phyloP scores from a whole-genome alignment of 2,113 vertebrate genomes.

The Gulo gulo region DNA sequence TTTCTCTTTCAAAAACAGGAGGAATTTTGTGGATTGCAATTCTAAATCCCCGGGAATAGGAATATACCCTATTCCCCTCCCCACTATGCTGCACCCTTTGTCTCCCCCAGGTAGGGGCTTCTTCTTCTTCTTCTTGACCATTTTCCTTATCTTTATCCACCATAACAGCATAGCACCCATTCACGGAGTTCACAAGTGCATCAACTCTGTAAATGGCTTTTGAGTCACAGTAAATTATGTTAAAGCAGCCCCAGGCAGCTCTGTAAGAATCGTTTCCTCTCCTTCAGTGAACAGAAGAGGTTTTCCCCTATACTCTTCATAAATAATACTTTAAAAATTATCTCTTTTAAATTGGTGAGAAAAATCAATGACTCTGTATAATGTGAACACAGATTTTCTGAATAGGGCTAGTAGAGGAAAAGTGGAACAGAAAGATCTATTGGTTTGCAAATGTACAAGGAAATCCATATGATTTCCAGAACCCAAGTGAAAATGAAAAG shows the following conservation, averaged over 20 bases:
- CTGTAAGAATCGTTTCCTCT: neutral
- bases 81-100: neutral
- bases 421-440: neutral
- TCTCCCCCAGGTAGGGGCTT: neutral
- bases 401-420: neutral
- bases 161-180: neutral
- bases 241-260: neutral
- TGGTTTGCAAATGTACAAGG: neutral
- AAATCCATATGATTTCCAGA: neutral
- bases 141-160: neutral
- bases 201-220: neutral
- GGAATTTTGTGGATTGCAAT: neutral
- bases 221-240: neutral
- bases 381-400: neutral
- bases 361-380: slow-evolving; percentile 20
- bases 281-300: neutral
- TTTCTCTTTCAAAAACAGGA: neutral
- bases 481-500: neutral
- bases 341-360: slow-evolving; percentile 17
- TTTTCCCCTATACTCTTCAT: neutral
- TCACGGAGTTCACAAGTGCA: neutral
- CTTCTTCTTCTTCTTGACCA: neutral
- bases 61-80: neutral
- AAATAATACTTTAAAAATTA: slow-evolving; percentile 34
- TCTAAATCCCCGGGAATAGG: neutral